These are phyloP conservation scores for Choloepus didactylus DNA, from an alignment of 2,797 vertebrate species.

Conservation along the genomic window DNA sequence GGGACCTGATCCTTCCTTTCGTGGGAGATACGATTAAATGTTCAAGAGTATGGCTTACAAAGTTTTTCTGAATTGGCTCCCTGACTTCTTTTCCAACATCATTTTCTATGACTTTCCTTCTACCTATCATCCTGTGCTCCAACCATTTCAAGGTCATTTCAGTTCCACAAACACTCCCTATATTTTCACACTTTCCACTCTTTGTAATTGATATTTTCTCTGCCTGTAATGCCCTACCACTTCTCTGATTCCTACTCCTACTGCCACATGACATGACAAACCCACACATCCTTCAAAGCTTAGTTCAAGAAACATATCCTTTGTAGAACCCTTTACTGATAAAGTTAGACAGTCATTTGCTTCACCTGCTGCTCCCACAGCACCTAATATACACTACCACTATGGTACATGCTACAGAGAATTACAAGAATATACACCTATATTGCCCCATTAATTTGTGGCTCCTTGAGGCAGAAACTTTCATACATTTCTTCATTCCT, in stretches of 20 bases:
- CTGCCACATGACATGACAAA: neutral
- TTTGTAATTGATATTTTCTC: neutral
- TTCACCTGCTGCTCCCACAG: neutral
- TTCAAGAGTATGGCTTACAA: neutral
- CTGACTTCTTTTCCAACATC: neutral
- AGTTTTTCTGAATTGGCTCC: neutral
- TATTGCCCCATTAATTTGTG: neutral
- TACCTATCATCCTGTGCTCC: neutral
- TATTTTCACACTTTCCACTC: neutral
- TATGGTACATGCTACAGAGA: neutral
- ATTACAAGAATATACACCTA: neutral
- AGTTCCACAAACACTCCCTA: neutral
- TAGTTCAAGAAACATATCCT: neutral
- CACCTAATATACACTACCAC: neutral
- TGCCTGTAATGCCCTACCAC: neutral
- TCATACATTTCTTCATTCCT: neutral
- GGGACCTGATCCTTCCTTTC: no score
- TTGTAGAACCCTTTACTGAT: neutral
- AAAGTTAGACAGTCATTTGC: neutral
- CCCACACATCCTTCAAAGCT: neutral
- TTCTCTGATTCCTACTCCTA: neutral
- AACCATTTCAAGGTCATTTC: neutral
- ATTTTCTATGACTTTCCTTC: neutral
- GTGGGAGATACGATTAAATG: no score
- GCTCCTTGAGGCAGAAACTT: neutral